Evolutionary conservation across 2,113 vertebrate species (phyloP).

Genomic region (Tamias sibiricus): DNA sequence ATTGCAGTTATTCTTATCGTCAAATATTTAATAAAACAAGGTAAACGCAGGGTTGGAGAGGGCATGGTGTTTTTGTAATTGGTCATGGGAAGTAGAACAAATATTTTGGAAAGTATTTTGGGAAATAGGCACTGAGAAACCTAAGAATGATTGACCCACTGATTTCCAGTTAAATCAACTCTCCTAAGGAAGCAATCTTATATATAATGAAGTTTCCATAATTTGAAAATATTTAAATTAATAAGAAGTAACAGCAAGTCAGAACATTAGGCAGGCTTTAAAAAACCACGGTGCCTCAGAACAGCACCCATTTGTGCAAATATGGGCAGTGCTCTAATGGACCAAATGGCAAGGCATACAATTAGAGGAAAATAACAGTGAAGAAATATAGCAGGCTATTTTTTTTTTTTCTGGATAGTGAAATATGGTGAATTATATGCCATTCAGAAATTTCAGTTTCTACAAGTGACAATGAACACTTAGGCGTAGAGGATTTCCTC

Average conservation of each 20-base stretch:
- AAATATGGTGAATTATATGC: neutral
- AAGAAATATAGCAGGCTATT: neutral
- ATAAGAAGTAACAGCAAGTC: neutral
- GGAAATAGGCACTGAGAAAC: neutral
- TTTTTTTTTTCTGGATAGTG: neutral
- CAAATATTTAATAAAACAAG: neutral
- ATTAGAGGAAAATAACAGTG: neutral
- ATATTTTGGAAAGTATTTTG: neutral
- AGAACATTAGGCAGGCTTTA: neutral
- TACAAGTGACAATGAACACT: neutral
- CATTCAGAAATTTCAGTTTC: neutral
- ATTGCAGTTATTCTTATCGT: neutral
- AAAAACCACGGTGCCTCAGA: neutral
- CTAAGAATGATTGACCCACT: neutral
- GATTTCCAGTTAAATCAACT: slow-evolving; percentile 35
- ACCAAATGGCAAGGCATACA: neutral
- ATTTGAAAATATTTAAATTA: slow-evolving; percentile 62
- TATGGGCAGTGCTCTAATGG: neutral
- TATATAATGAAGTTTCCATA: neutral
- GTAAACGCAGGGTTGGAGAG: neutral
- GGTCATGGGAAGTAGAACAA: neutral
- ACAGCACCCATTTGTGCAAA: neutral
- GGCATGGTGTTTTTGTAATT: neutral
- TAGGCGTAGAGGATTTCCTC: neutral
- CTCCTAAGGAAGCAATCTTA: neutral